These are phyloP conservation scores for Phymorhynchus buccinoides DNA, from an alignment of 1,140 invertebrate species.

Conservation along the genomic window DNA sequence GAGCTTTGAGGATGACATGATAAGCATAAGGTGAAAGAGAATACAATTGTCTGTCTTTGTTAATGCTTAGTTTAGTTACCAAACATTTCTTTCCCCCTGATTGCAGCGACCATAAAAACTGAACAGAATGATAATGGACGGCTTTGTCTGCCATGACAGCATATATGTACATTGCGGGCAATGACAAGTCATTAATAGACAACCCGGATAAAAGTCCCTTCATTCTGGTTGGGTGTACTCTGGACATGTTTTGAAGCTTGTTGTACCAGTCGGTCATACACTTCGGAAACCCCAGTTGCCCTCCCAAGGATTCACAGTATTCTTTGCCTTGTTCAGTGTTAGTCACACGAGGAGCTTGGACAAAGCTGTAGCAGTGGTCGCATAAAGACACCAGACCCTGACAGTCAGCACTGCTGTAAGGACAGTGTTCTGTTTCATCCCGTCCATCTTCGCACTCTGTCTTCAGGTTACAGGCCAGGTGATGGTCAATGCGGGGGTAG, in stretches of 20 bases:
- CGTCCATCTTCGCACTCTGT: conserved; percentile 3
- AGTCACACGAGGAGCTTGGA: not conserved
- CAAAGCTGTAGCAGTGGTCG: not conserved
- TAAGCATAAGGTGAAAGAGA: not conserved
- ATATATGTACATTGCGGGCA: not conserved
- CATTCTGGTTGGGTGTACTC: not conserved
- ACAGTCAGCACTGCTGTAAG: not conserved
- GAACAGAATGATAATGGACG: not conserved
- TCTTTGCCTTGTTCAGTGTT: not conserved
- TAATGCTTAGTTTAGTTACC: not conserved
- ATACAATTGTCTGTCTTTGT: too few relatives aligned
- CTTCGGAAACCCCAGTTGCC: not conserved
- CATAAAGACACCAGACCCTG: not conserved
- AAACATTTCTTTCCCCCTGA: not conserved
- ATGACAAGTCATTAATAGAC: not conserved
- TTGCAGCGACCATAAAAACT: not conserved
- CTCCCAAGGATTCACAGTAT: not conserved
- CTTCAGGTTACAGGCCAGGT: not conserved
- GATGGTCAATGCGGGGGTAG: not conserved
- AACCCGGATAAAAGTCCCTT: not conserved
- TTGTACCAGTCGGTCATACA: not conserved
- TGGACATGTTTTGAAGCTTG: not conserved
- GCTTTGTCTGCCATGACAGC: not conserved
- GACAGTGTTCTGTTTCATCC: not conserved
- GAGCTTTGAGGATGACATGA: too few relatives aligned